These are phyloP conservation scores for Myotis vivesi DNA, from an alignment of 2,797 vertebrate genomes.

Conservation along the genomic window DNA sequence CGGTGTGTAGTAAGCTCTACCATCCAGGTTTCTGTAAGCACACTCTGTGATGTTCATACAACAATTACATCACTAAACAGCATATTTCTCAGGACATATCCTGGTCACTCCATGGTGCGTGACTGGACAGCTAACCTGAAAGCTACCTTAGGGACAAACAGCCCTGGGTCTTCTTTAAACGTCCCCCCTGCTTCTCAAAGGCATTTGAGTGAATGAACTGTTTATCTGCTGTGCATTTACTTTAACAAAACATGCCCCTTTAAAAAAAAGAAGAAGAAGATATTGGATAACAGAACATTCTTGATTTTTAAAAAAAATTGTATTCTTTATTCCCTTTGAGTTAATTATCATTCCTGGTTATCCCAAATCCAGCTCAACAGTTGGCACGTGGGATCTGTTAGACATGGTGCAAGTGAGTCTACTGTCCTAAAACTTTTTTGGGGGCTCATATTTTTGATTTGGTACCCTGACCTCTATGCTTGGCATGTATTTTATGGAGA, in stretches of 20 bases:
- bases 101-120: neutral
- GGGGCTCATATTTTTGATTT: neutral
- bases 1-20: neutral
- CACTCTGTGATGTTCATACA: neutral
- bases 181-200: neutral
- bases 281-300: neutral
- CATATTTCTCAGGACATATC: neutral
- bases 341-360: neutral
- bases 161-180: neutral
- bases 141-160: neutral
- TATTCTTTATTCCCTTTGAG: neutral
- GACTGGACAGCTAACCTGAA: neutral
- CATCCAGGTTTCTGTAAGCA: neutral
- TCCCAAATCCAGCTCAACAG: neutral
- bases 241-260: neutral
- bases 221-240: neutral
- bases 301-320: neutral
- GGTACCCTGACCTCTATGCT: neutral
- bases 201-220: neutral
- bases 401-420: neutral
- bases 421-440: neutral
- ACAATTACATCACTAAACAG: neutral
- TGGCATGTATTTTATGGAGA: neutral
- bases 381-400: neutral
- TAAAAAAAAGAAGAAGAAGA: neutral